Percentiles rank a stretch among this genome's conserved stretches.
Evolutionary conservation across 2,113 vertebrate genomes (phyloP).

Genomic region (Pandion haliaetus): DNA sequence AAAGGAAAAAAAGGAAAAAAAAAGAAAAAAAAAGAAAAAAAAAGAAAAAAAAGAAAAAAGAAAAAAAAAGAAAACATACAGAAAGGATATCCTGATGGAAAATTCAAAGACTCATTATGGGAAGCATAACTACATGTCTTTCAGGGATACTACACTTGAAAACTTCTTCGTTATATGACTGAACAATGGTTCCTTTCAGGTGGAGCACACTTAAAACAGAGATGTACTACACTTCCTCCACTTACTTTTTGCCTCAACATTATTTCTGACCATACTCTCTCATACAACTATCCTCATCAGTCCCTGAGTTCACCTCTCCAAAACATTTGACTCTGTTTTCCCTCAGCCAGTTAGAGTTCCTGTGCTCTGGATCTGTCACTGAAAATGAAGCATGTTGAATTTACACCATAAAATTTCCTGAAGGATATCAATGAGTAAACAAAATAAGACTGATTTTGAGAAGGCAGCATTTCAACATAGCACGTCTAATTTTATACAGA

Average conservation of each 20-base stretch:
- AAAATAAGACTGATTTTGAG: not conserved
- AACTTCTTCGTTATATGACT: not conserved
- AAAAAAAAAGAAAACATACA: not conserved
- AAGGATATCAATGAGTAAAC: not conserved
- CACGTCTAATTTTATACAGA: not conserved
- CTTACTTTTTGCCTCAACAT: not conserved
- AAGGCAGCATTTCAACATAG: not conserved
- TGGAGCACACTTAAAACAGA: not conserved
- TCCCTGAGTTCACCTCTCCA: not conserved
- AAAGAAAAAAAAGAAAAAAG: no score
- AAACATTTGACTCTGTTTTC: not conserved
- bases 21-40: no score
- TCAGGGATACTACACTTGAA: not conserved
- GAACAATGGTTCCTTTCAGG: not conserved
- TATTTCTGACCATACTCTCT: not conserved
- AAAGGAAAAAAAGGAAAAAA: no score
- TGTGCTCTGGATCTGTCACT: not conserved
- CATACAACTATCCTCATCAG: not conserved
- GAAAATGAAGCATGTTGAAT: not conserved
- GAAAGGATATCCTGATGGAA: not conserved
- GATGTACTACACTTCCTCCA: not conserved
- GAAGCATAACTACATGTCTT: not conserved
- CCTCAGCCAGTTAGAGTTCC: not conserved
- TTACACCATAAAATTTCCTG: not conserved
- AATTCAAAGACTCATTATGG: not conserved